phyloP scores from a whole-genome alignment of 64 coral and sea anemone genomes.

The Montipora foliosa region DNA sequence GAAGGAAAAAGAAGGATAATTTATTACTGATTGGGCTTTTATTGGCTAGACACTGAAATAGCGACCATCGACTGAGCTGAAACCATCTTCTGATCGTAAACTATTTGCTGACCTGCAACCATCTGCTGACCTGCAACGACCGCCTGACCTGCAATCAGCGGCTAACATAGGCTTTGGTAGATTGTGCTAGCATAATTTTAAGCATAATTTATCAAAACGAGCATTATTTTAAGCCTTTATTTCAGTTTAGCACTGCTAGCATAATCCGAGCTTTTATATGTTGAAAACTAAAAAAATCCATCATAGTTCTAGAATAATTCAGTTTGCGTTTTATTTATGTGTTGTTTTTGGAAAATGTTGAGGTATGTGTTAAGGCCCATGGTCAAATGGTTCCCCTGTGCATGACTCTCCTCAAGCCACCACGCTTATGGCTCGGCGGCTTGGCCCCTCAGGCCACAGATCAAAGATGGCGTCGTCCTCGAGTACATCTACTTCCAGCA shows the following conservation, averaged over 20 bases:
- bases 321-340: slow-evolving; percentile 38
- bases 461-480: slow-evolving; percentile 84
- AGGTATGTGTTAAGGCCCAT: slow-evolving; percentile 73
- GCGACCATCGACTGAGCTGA: no score
- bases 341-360: slow-evolving; percentile 76
- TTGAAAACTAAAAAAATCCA: no score
- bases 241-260: slow-evolving; percentile 53
- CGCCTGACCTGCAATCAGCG: no score
- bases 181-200: slow-evolving; percentile 83
- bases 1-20: no score
- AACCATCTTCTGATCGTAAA: no score
- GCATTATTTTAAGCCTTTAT: slow-evolving; percentile 52
- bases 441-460: slow-evolving; percentile 75
- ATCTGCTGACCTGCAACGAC: no score
- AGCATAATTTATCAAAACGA: slow-evolving; percentile 62
- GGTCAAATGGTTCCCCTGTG: slow-evolving; percentile 19
- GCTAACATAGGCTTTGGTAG: slow-evolving; percentile 56
- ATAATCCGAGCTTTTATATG: background rate
- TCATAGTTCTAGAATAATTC: no score
- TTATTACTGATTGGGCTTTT: no score
- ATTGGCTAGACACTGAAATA: no score
- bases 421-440: slow-evolving; percentile 79
- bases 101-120: no score
- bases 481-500: slow-evolving; percentile 63
- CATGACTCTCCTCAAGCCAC: background rate